phyloP scores from a whole-genome alignment of 2,797 vertebrate species.

The Calcarius lapponicus region DNA sequence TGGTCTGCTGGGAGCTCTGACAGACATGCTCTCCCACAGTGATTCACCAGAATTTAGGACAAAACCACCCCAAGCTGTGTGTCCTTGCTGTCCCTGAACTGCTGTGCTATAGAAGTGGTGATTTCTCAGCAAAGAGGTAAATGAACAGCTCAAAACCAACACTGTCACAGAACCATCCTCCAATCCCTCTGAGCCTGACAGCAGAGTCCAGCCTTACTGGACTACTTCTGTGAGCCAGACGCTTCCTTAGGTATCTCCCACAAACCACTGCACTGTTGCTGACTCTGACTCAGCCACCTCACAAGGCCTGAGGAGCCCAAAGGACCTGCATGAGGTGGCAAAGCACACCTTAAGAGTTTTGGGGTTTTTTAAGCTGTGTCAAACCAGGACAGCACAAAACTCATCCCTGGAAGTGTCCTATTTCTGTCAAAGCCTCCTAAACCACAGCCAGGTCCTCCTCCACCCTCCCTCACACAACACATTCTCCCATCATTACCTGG shows the following conservation, averaged over 20 bases:
- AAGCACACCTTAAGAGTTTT: not conserved
- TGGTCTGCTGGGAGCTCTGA: not conserved
- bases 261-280: not conserved
- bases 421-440: conserved; percentile 19
- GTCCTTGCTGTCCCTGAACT: not conserved
- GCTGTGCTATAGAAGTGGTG: not conserved
- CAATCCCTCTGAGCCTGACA: not conserved
- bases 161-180: fast-evolving
- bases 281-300: not conserved
- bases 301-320: not conserved
- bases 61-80: not conserved
- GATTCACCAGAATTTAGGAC: not conserved
- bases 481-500: not conserved
- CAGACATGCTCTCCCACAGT: not conserved
- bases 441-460: not conserved
- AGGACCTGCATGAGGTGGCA: not conserved
- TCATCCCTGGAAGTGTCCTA: not conserved
- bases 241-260: not conserved
- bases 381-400: not conserved
- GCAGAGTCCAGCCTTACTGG: not conserved
- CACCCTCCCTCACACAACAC: not conserved
- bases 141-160: not conserved
- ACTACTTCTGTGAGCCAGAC: not conserved
- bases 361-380: not conserved
- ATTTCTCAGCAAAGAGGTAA: not conserved